These are phyloP conservation scores for Anarrhichthys ocellatus DNA, from an alignment of 2,113 vertebrate species.

Conservation along the genomic window DNA sequence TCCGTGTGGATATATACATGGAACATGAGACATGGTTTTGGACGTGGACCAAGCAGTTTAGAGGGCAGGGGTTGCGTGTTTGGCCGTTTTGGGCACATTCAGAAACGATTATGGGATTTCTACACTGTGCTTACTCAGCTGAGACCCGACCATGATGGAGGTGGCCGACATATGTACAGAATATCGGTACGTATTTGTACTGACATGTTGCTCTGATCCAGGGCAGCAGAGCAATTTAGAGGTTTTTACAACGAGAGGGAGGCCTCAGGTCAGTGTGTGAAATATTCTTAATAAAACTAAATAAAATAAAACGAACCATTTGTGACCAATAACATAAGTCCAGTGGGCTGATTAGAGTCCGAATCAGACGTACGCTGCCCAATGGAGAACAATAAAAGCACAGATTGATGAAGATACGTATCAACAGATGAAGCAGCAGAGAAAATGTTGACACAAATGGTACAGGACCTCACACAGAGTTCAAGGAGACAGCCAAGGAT, in stretches of 20 bases:
- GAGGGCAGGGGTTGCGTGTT: slow-evolving; percentile 63
- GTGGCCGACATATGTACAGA: slow-evolving; percentile 45
- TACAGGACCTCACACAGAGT: slow-evolving; percentile 25
- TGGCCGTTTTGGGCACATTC: slow-evolving; percentile 71
- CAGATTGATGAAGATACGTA: slow-evolving; percentile 41
- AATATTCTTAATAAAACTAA: slow-evolving; percentile 34
- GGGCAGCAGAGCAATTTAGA: slow-evolving; percentile 17
- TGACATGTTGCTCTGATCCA: slow-evolving; percentile 39
- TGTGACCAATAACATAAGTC: slow-evolving; percentile 52
- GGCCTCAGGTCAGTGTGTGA: slow-evolving; percentile 18
- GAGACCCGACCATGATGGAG: slow-evolving; percentile 46
- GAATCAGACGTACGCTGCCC: background rate
- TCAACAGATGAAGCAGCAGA: slow-evolving; percentile 37
- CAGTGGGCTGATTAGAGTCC: slow-evolving; percentile 40
- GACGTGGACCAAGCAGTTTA: slow-evolving; percentile 57
- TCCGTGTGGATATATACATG: slow-evolving; percentile 44
- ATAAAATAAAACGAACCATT: slow-evolving; percentile 47
- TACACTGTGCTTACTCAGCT: slow-evolving; percentile 69
- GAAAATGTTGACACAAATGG: slow-evolving; percentile 43
- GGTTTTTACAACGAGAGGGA: slow-evolving; percentile 24
- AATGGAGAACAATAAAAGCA: slow-evolving; percentile 49
- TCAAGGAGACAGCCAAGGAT: slow-evolving; percentile 1
- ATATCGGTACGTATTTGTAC: slow-evolving; percentile 41
- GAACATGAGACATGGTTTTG: slow-evolving; percentile 69
- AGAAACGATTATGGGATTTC: slow-evolving; percentile 73